These are phyloP conservation scores for Leptoclinus maculatus DNA, from an alignment of 2,797 vertebrate species.

Conservation along the genomic window DNA sequence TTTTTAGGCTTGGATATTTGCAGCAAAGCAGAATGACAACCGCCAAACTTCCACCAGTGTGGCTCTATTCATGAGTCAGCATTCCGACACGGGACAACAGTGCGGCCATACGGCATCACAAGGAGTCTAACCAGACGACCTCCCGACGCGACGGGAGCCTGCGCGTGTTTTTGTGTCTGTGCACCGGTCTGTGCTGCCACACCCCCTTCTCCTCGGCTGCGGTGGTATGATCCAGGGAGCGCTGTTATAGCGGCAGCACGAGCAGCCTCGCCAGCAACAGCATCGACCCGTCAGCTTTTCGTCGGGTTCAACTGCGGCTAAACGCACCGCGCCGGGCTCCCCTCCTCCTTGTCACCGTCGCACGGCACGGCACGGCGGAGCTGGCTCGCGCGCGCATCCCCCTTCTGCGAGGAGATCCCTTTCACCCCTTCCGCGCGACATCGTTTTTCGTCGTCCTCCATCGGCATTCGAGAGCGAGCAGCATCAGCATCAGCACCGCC, in stretches of 20 bases:
- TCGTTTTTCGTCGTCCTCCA: constrained; percentile 54
- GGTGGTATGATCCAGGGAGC: constrained; percentile 84
- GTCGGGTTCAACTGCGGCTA: constrained; percentile 81
- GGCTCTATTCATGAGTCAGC: constrained; percentile 61
- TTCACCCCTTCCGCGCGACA: constrained; percentile 30
- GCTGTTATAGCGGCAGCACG: constrained; percentile 82
- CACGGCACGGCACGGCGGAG: constrained; percentile 47
- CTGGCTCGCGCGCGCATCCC: constrained; percentile 33
- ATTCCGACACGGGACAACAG: constrained; percentile 50
- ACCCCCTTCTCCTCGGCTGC: constrained; percentile 79
- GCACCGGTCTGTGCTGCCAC: constrained; percentile 73
- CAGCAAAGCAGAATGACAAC: constrained; percentile 8
- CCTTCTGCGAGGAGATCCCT: constrained; percentile 52
- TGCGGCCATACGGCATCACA: constrained; percentile 69
- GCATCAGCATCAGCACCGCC: constrained; percentile 73
- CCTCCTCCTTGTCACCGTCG: too few species aligned
- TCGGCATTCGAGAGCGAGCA: constrained; percentile 72
- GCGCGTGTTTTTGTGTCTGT: constrained; percentile 50
- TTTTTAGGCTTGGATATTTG: neutral
- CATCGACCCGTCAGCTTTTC: constrained; percentile 63
- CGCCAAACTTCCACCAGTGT: constrained; percentile 12
- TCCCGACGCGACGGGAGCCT: constrained; percentile 44
- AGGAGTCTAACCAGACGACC: constrained; percentile 63
- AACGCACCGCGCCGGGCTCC: constrained; percentile 72
- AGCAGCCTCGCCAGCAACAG: constrained; percentile 72